Base-by-base conservation (phyloP, 2,888 invertebrate species). In the Caenorhabditis angaria region DNA sequence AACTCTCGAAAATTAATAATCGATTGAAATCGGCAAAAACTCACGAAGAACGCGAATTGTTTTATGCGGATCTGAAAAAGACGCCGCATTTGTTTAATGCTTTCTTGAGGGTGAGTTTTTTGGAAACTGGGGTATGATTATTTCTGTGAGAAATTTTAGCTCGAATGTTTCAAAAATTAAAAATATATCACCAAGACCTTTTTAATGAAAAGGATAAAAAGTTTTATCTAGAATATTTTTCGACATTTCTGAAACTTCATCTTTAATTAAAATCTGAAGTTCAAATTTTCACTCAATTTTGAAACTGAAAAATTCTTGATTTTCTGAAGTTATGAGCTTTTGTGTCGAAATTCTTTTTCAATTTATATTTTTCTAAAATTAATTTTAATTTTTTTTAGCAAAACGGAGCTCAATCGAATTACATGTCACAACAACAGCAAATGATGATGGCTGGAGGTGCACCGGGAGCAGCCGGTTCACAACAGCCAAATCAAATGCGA, bases 51-150 rank as follows among this genome's bases (percentile, higher is more conserved):
- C 61, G 73, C 32, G 71, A 76, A 57, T 93, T 94, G 89, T 88
- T 90, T 92, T 90, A 95, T 75, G 92, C 93, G 86, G 94, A 96
- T 87, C 91, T 96, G 77, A 95, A 95, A 89, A 93, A 93, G 78
- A 94, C 95, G 90, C 96, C 96, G 50, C 94, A 94, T 84, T 91
- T 97, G 56, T 95, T 96, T 94, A 94, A 95, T 65, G 94, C 95
- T 63, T 94, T 94, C 88, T 93, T 96, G 80, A 94, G 64, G 60
- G 71, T 71, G 20, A 62, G 65, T 35, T 35, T 35, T 35, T 35
- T 35, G 14, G 6, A 35, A 35, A 35, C 6, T 10, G 14, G 14
- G n/a, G 48, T n/a, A 14, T 48, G 5, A 48, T 18, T 18, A 48
- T 18, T 5, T n/a, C 5, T 18, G n/a, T 10, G 35, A 10, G 14